Base-by-base conservation (phyloP, 2,113 vertebrate species). In the Clinocottus analis region DNA sequence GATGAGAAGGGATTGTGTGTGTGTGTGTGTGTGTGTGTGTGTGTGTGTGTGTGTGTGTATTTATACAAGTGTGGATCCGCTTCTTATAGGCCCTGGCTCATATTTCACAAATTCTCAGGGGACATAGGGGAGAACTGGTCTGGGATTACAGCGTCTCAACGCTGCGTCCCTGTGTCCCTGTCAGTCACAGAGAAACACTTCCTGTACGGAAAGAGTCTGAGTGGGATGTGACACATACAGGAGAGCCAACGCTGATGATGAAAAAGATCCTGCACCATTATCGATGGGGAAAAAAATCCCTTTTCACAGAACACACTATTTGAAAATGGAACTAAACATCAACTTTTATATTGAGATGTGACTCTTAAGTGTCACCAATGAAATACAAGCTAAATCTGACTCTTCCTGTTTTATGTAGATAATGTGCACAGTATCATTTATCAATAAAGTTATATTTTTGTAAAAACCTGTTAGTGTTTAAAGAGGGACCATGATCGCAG, bases 171-270 rank as follows among this genome's bases (percentile, higher is more conserved):
- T 87, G 35, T 75, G 76, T 80, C 78, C 76, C 85, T 87, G 90
- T 90, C 90, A 90, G 72, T 89, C 87, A 88, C 70, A 14, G 73
- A 84, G 80, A 76, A 75, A 73, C 73, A 83, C 66, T 84, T 89
- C 74, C 85, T 67, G 73, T 58, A 55, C 56, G 68, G 82, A 74
- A 66, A 56, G 79, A 76, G 63, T 73, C 58, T 61, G 53, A 80
- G 70, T 80, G n/a, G 70, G 56, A 85, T 67, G 62, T 23, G 72
- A 87, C 66, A 56, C 0, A 31, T 49, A 53, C 61, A 65, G 47
- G 39, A 77, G 51, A 74, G 27, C 67, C 27, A 70, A 61, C 39
- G 75, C 83, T 77, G 64, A 82, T 58, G 79, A 76, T 77, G 80
- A 72, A 59, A 80, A 29, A 67, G 61, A 71, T 74, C 71, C 25